Percentiles rank a stretch among this genome's conserved stretches.
These are phyloP conservation scores for Acronicta aceris DNA, from an alignment of 2,888 invertebrate genomes.

Conservation along the genomic window DNA sequence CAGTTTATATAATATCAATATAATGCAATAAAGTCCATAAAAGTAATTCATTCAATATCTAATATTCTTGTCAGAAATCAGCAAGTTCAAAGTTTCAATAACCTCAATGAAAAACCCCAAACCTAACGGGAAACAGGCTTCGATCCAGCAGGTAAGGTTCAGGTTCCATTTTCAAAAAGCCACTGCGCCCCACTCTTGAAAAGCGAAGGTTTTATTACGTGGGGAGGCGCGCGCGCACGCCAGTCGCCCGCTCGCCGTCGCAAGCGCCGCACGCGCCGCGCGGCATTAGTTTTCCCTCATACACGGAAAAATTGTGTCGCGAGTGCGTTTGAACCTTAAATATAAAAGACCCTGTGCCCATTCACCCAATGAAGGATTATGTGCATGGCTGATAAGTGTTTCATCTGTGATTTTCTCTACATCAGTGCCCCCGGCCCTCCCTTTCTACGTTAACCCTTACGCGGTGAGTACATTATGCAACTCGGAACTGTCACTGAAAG, in stretches of 20 bases:
- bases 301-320: slow-evolving; percentile 86
- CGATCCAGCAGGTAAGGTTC: slow-evolving; percentile 53
- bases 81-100: slow-evolving; percentile 20
- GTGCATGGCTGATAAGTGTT: slow-evolving; percentile 85
- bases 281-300: slow-evolving; percentile 82
- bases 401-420: slow-evolving; percentile 75
- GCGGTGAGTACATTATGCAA: slow-evolving; percentile 71
- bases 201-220: slow-evolving; percentile 83
- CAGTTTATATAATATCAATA: too few relatives aligned
- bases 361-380: slow-evolving; percentile 79
- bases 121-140: slow-evolving; percentile 50
- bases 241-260: slow-evolving; percentile 83
- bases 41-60: too few relatives aligned
- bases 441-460: slow-evolving; percentile 56
- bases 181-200: slow-evolving; percentile 76
- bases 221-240: slow-evolving; percentile 68
- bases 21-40: too few relatives aligned
- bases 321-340: slow-evolving; percentile 66
- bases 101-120: slow-evolving; percentile 41
- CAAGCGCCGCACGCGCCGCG: slow-evolving; percentile 79
- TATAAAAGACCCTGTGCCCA: slow-evolving; percentile 54
- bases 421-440: slow-evolving; percentile 82
- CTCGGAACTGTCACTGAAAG: slow-evolving; percentile 71
- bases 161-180: slow-evolving; percentile 67
- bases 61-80: too few relatives aligned